A percentile compares a stretch with the other conserved stretches of the same genome.
These are phyloP conservation scores for Episyrphus balteatus DNA, from an alignment of 1,140 invertebrate genomes.

Conservation along the genomic window DNA sequence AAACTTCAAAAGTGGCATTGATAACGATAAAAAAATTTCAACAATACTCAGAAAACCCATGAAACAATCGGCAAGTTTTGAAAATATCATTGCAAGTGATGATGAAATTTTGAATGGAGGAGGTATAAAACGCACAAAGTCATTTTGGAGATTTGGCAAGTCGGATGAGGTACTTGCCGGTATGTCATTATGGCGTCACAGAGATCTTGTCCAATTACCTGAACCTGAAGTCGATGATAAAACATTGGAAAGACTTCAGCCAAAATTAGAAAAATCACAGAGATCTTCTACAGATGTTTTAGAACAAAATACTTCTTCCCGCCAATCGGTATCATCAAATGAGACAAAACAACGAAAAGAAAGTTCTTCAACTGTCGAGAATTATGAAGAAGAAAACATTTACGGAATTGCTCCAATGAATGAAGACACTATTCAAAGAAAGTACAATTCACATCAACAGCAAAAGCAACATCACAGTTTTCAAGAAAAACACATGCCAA, in stretches of 20 bases:
- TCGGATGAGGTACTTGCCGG: conserved; percentile 63
- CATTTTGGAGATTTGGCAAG: conserved; percentile 67
- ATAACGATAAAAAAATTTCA: conserved; percentile 29
- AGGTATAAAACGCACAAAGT: conserved; percentile 64
- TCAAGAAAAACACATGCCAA: conserved; percentile 19
- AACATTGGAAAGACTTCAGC: neutral
- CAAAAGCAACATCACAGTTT: conserved; percentile 2
- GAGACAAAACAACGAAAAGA: conserved; percentile 30
- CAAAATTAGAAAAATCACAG: neutral
- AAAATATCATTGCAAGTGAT: conserved; percentile 40
- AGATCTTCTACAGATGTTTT: no score
- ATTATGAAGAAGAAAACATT: conserved; percentile 29
- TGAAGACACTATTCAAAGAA: conserved; percentile 6
- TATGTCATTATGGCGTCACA: conserved; percentile 73
- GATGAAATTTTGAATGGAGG: conserved; percentile 32
- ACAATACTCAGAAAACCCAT: conserved; percentile 37
- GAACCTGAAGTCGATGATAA: conserved; percentile 31
- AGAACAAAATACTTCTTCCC: neutral
- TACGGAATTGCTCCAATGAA: conserved; percentile 25
- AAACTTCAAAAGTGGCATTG: conserved; percentile 31
- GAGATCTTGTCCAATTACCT: conserved; percentile 55
- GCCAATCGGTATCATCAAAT: conserved; percentile 26
- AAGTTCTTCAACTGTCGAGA: conserved; percentile 28
- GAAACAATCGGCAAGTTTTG: conserved; percentile 36
- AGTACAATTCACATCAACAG: conserved; percentile 11